Evolutionary conservation across 2,113 vertebrate species (phyloP).

Genomic region (Chitala chitala): DNA sequence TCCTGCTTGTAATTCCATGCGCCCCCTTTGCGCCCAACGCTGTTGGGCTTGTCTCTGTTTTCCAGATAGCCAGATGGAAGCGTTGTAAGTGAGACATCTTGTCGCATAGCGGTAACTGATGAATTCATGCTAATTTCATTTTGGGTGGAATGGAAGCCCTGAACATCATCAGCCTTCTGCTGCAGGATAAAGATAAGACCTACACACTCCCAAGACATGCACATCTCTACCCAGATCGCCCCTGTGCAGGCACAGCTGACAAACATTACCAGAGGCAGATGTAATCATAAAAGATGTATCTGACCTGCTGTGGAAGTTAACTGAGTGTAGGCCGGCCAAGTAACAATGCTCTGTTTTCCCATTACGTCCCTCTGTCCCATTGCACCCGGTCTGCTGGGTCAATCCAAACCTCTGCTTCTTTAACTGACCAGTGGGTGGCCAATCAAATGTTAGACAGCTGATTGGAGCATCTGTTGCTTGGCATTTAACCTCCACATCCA

Average conservation of each 20-base stretch:
- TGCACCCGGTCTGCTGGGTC: no score
- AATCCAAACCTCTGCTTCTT: not conserved
- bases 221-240: constrained; percentile 47
- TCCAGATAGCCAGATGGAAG: constrained; percentile 13
- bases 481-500: not conserved
- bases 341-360: not conserved
- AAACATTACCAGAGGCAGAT: constrained; percentile 57
- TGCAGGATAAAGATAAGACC: constrained; percentile 39
- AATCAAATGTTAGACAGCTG: not conserved
- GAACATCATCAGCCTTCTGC: constrained; percentile 11
- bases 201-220: constrained; percentile 32
- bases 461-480: not conserved
- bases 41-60: not conserved
- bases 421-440: not conserved
- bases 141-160: not conserved
- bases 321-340: not conserved
- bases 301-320: constrained; percentile 42
- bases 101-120: not conserved
- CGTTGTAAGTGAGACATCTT: not conserved
- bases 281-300: constrained; percentile 51
- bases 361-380: not conserved
- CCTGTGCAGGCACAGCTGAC: constrained; percentile 48
- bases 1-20: not conserved
- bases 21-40: not conserved
- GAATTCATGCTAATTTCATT: constrained; percentile 33